Evolutionary conservation across 2,797 vertebrate species (phyloP).

Genomic region (Glossophaga mutica): DNA sequence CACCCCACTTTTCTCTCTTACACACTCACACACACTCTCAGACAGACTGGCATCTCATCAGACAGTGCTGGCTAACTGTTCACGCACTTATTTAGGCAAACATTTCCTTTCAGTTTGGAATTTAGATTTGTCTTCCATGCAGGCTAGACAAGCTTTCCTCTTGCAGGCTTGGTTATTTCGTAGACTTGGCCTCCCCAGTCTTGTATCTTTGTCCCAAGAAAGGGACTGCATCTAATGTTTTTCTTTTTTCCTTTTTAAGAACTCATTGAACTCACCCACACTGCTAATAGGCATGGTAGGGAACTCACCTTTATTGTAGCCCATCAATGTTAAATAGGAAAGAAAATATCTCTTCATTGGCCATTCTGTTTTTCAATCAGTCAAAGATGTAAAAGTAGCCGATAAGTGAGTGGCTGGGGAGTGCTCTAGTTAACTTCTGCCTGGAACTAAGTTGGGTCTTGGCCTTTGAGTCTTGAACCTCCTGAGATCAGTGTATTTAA

Average conservation of each 20-base stretch:
- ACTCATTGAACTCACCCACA: neutral
- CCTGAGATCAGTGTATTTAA: neutral
- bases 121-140: neutral
- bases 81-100: neutral
- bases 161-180: neutral
- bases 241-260: neutral
- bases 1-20: neutral
- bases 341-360: neutral
- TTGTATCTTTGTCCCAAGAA: neutral
- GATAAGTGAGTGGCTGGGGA: neutral
- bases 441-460: neutral
- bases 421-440: neutral
- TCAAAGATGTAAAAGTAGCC: neutral
- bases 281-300: neutral
- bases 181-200: neutral
- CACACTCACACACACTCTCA: neutral
- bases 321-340: neutral
- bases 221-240: neutral
- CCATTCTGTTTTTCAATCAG: neutral
- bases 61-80: neutral
- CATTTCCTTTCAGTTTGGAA: neutral
- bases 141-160: neutral
- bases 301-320: neutral
- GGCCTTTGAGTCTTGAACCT: neutral
- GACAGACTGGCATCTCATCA: neutral